These are phyloP conservation scores for rat (Rattus norvegicus) DNA, from an alignment of 2,113 vertebrate genomes.

Conservation along the genomic window GRCr8 NC_086019.1:173074501-173075000, in stretches of 20 bases:
- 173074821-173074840: background rate
- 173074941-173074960: background rate
- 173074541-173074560: slow-evolving; percentile 41
- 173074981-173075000: background rate
- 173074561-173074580: slow-evolving; percentile 3
- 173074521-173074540: slow-evolving; percentile 7
- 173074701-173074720: background rate
- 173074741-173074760: background rate
- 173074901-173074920: slow-evolving; percentile 40
- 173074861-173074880: slow-evolving; percentile 38
- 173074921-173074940: background rate
- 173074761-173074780: background rate
- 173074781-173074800: slow-evolving; percentile 5
- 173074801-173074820: slow-evolving; percentile 13
- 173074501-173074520: background rate
- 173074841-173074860: too few relatives aligned
- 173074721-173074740: background rate
- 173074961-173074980: background rate
- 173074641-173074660: background rate
- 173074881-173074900: slow-evolving; percentile 37
- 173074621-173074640: background rate
- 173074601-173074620: background rate
- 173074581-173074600: background rate
- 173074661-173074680: background rate
- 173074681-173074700: background rate